Base-by-base conservation (phyloP, 2,797 vertebrate species). In the Channa striata region DNA sequence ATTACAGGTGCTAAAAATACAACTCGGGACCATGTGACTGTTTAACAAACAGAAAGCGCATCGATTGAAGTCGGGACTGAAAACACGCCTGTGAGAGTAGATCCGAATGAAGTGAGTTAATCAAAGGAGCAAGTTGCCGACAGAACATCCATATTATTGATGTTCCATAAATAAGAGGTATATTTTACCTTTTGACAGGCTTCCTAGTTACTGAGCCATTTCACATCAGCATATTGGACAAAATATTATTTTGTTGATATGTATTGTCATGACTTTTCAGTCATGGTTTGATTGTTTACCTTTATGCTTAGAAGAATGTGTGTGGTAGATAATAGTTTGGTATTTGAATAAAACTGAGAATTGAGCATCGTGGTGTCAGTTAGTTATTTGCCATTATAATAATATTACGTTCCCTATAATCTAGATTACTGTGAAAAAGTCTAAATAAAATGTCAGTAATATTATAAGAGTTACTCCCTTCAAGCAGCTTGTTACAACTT, bases 101-200 rank as follows among this genome's bases (percentile, higher is more conserved):
- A 83, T 81, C 78, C 48, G 77, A 91, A 92, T 89, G 81, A 90
- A 91, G 84, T 74, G 80, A 93, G 89, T 94, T 92, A 92, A 94
- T 94, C 90, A 94, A 83, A 87, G 74, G 74, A 84, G 80, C 85
- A 84, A 78, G 87, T 72, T 85, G 83, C 53, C 53, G 90, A 90
- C 87, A 78, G 70, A 83, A 87, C 43, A 62, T 92, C 92, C 66
- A 93, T 92, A 92, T 53, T 93, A 93, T 93, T 78, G 89, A 93
- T 78, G 80, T 74, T 68, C 67, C 84, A 91, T 92, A 92, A 93
- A 93, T 88, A 86, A 90, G 84, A 90, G 59, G 74, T 71, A 85
- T 86, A 78, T 87, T 87, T 89, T 83, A 81, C 47, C 59, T 70
- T 83, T 70, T 76, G 86, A 91, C 85, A 83, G 76, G 59, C 59